Evolutionary conservation across 2,888 invertebrate species (phyloP).

Genomic region (Augochlorella aurata): DNA sequence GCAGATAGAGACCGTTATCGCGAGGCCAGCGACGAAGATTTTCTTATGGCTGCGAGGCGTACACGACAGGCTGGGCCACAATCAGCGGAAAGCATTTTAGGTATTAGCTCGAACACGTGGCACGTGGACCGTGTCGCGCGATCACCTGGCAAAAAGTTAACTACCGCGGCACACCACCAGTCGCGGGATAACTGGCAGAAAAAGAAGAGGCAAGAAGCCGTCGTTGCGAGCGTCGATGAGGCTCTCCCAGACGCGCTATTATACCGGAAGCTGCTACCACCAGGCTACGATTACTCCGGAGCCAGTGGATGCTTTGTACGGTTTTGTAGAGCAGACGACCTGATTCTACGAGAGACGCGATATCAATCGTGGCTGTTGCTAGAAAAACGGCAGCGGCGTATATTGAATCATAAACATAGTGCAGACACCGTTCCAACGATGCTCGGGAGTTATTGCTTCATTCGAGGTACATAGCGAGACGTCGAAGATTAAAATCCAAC

Average conservation of each 20-base stretch:
- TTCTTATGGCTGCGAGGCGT: conserved; percentile 42
- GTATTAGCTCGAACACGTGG: conserved; percentile 66
- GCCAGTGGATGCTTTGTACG: conserved; percentile 39
- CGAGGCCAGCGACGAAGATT: conserved; percentile 45
- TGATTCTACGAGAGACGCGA: conserved; percentile 14
- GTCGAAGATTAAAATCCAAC: no score
- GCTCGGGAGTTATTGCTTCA: no score
- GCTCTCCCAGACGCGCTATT: conserved; percentile 60
- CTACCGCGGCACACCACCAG: conserved; percentile 50
- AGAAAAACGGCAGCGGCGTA: neutral
- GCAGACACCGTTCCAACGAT: no score
- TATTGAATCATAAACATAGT: no score
- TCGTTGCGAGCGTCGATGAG: conserved; percentile 34
- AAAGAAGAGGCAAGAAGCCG: conserved; percentile 50
- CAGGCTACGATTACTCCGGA: conserved; percentile 21
- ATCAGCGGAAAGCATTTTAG: conserved; percentile 66
- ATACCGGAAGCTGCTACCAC: conserved; percentile 62
- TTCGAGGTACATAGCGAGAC: no score
- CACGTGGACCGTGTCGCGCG: conserved; percentile 70
- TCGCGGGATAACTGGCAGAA: conserved; percentile 37
- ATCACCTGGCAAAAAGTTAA: conserved; percentile 65
- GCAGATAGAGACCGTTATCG: conserved; percentile 46
- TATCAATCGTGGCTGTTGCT: neutral
- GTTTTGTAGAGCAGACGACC: conserved; percentile 45
- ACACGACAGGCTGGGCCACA: conserved; percentile 43